phyloP scores from a whole-genome alignment of 2,888 invertebrate genomes.

The Matsumyia berberina region DNA sequence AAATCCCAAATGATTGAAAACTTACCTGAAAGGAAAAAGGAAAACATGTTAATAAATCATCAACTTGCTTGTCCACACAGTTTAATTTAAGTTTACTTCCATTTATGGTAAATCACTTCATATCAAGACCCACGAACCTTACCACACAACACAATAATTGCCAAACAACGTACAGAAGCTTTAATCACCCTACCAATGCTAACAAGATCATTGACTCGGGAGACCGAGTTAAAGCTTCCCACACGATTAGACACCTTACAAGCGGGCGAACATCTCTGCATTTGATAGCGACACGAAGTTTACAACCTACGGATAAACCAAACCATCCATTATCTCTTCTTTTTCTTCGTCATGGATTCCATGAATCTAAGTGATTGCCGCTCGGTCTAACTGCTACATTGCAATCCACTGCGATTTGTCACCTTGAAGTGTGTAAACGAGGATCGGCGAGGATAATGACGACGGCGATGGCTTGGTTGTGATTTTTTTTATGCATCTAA shows the following conservation, averaged over 20 bases:
- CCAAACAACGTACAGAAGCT: conserved; percentile 12
- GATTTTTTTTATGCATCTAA: conserved; percentile 37
- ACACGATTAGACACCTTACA: conserved; percentile 6
- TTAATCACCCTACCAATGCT: conserved; percentile 16
- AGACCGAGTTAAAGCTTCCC: conserved; percentile 23
- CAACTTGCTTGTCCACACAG: background rate
- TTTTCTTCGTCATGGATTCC: conserved; percentile 5
- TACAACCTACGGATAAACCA: conserved; percentile 13
- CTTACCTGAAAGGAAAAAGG: conserved; percentile 46
- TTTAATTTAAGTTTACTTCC: background rate
- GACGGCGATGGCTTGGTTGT: conserved; percentile 7
- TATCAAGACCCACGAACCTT: background rate
- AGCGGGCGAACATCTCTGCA: conserved; percentile 30
- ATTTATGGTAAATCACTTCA: background rate
- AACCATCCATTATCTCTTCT: background rate
- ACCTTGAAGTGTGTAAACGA: conserved; percentile 2
- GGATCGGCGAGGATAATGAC: conserved; percentile 25
- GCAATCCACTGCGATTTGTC: background rate
- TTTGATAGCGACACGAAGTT: conserved; percentile 1
- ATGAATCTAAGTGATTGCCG: background rate
- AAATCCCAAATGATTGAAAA: background rate
- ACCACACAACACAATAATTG: conserved; percentile 11
- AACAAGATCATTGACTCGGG: conserved; percentile 37
- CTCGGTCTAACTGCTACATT: background rate
- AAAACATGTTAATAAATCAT: conserved; percentile 4